phyloP scores from a whole-genome alignment of 2,797 vertebrate genomes.

The Vespertilio murinus region DNA sequence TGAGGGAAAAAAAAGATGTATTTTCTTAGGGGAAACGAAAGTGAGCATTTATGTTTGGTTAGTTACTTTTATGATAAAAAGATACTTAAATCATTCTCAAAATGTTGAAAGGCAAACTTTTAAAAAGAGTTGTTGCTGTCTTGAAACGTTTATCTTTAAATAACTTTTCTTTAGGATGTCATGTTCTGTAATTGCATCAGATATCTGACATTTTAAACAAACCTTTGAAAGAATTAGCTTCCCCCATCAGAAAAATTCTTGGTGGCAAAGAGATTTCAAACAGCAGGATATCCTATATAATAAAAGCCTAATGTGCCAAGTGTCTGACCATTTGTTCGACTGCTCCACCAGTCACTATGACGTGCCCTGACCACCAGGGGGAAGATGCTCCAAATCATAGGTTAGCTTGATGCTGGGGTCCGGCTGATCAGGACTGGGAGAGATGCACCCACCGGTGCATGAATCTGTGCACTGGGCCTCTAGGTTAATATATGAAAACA shows the following conservation, averaged over 20 bases:
- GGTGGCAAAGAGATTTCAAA: constrained; percentile 31
- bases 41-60: neutral
- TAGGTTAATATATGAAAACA: constrained; percentile 29
- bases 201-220: neutral
- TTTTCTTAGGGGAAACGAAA: neutral
- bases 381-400: too few species aligned
- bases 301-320: too few species aligned
- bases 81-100: neutral
- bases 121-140: neutral
- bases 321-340: too few species aligned
- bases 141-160: constrained; percentile 10
- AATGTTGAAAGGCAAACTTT: neutral
- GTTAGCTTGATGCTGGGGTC: too few species aligned
- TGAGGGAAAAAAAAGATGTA: neutral
- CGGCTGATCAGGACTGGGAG: accelerated
- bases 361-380: too few species aligned
- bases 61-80: neutral
- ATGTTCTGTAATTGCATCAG: neutral
- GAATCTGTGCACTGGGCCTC: too few species aligned
- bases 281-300: neutral
- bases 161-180: neutral
- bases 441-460: too few species aligned
- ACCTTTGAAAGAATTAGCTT: constrained; percentile 32
- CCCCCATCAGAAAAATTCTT: constrained; percentile 4
- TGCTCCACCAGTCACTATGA: too few species aligned